Conservation (phyloP, 53 echinoderm and acorn worm species). For the Patiria pectinifera region DNA sequence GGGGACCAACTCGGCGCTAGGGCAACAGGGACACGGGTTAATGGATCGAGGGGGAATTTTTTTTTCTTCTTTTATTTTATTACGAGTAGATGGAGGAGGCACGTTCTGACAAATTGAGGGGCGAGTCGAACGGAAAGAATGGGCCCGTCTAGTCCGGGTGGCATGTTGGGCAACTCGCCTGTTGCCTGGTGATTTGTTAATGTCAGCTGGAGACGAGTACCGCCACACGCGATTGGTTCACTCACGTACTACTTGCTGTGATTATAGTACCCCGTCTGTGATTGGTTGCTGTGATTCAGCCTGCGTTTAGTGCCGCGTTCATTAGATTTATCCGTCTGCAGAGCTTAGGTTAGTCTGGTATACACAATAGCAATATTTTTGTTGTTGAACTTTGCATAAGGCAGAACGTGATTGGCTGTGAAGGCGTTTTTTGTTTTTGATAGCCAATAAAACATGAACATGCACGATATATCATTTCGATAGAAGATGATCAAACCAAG, state of each 20-base stretch:
- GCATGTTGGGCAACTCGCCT: conserved; percentile 47
- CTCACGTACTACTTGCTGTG: not conserved
- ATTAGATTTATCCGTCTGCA: not conserved
- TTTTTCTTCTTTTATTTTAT: not conserved
- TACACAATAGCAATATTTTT: too few relatives aligned
- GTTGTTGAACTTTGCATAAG: not conserved
- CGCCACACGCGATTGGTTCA: conserved; percentile 6
- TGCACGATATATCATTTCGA: too few relatives aligned
- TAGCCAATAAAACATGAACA: too few relatives aligned
- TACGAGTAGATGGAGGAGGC: not conserved
- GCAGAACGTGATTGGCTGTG: not conserved
- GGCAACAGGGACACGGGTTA: conserved; percentile 50
- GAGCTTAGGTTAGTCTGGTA: not conserved
- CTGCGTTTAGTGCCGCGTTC: not conserved
- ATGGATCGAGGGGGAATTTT: conserved; percentile 41
- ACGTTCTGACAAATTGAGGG: conserved; percentile 56
- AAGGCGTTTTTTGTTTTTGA: not conserved
- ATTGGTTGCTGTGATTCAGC: not conserved
- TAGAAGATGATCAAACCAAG: too few relatives aligned
- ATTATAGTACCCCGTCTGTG: not conserved
- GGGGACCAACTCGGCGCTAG: conserved; percentile 34
- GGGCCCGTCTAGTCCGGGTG: conserved; percentile 23
- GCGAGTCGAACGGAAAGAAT: not conserved
- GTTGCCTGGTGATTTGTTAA: conserved; percentile 37
- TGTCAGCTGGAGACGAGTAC: conserved; percentile 1